Percentiles rank a stretch among this genome's conserved stretches.
phyloP scores from a whole-genome alignment of 1,140 invertebrate genomes.

The Hylyphantes graminicola region DNA sequence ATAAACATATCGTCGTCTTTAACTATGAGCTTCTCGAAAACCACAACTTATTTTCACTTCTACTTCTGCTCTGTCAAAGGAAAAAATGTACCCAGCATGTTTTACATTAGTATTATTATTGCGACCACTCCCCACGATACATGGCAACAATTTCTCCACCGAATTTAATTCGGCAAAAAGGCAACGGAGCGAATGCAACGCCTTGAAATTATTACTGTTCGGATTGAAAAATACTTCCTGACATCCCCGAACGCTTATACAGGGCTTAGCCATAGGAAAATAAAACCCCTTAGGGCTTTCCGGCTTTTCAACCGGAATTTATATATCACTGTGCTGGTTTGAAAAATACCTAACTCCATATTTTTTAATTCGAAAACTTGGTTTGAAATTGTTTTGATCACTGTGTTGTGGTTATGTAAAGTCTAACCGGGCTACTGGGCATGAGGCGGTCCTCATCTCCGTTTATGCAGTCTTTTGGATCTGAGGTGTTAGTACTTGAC shows the following conservation, averaged over 20 bases:
- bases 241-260: slow-evolving; percentile 31
- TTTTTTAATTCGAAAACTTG: too few relatives aligned
- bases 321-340: slow-evolving; percentile 5
- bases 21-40: too few relatives aligned
- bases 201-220: slow-evolving; percentile 51
- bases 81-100: not conserved
- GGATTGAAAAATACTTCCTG: slow-evolving; percentile 46
- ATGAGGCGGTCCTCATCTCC: too few relatives aligned
- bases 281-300: slow-evolving; percentile 51
- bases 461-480: too few relatives aligned
- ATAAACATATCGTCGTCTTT: too few relatives aligned
- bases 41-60: too few relatives aligned
- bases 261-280: slow-evolving; percentile 47
- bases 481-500: too few relatives aligned
- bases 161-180: slow-evolving; percentile 53
- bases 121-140: not conserved
- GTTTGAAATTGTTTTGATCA: too few relatives aligned
- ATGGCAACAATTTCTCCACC: slow-evolving; percentile 23
- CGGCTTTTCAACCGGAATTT: slow-evolving; percentile 60
- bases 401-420: too few relatives aligned
- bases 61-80: not conserved
- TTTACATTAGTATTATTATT: slow-evolving; percentile 1
- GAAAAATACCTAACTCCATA: too few relatives aligned
- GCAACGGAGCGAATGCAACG: slow-evolving; percentile 28
- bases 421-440: too few relatives aligned